A percentile compares a stretch with the other conserved stretches of the same genome.
phyloP scores from a whole-genome alignment of 2,113 vertebrate species.

The Egretta garzetta region DNA sequence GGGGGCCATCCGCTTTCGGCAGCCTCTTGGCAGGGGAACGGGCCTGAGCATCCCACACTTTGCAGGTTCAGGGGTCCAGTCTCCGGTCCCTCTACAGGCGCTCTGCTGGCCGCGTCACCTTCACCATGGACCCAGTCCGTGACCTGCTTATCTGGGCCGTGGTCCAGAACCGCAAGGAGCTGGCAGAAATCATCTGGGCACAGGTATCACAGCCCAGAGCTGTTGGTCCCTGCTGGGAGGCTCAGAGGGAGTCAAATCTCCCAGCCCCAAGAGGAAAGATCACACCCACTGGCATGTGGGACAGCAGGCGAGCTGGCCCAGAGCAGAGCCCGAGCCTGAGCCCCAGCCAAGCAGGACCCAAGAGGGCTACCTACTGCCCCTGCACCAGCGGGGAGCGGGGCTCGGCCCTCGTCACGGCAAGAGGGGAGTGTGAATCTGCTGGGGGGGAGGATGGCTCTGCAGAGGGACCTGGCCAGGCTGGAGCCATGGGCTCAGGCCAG shows the following conservation, averaged over 20 bases:
- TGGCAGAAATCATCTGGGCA: constrained; percentile 92
- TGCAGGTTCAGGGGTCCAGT: constrained; percentile 70
- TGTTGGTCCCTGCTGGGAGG: neutral
- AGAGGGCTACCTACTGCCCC: neutral
- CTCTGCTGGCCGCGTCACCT: constrained; percentile 38
- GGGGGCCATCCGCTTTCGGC: neutral
- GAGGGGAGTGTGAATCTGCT: no score
- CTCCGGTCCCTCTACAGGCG: constrained; percentile 69
- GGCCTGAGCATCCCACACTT: neutral
- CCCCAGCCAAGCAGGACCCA: neutral
- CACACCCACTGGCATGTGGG: neutral
- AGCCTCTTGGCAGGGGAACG: no score
- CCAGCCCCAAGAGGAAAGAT: neutral
- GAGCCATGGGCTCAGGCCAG: no score
- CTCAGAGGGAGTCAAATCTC: neutral
- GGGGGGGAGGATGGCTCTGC: no score
- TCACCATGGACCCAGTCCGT: constrained; percentile 77
- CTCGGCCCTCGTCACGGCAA: neutral
- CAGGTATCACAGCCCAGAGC: constrained; percentile 77
- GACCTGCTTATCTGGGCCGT: constrained; percentile 96
- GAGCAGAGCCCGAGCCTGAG: neutral
- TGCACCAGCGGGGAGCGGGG: neutral
- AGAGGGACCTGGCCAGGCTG: no score
- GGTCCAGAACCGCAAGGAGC: constrained; percentile 87
- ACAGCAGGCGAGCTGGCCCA: neutral